Evolutionary conservation across 2,113 vertebrate genomes (phyloP), one percentile per base, ranked within the genome.

Genomic region (Pterocles gutturalis): DNA sequence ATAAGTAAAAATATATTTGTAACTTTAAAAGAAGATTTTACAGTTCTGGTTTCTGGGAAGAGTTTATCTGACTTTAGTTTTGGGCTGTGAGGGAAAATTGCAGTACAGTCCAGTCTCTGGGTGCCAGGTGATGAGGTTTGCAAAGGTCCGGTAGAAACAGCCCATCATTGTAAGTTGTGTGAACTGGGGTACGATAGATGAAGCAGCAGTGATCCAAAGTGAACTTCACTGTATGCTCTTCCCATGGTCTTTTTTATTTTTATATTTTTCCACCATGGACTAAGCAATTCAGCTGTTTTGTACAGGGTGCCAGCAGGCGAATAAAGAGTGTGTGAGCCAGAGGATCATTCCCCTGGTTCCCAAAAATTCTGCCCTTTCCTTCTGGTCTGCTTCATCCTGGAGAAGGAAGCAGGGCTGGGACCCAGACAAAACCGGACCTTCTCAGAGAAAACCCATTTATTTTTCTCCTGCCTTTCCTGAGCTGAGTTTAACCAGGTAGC

Each of bases 321-420:
- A 66, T 19, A 53, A 73, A 60, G 65, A 15, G 18, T 41, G 26
- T 62, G 15, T 87, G 73, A 75, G 22, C 17, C 22, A 36, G 34
- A 9, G 1, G 2, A 7, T 53, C 16, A 4, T n/a, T 34, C 54
- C 12, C 12, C 5, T 33, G 9, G 5, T 71, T 43, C 43, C n/a
- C n/a, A n/a, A n/a, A n/a, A n/a, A n/a, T 80, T 94, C 31, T 51
- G 24, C 28, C 15, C 43, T 82, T 92, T 83, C 25, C 25, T 62
- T 77, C 60, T 64, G 13, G 9, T 64, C 46, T 83, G 9, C 9
- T 48, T 76, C 43, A 21, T 55, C 16, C 22, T 71, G 38, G 48
- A 84, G 46, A 78, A 78, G 41, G n/a, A 65, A 43, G 41, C 80
- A 62, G 13, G 16, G 10, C 69, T 41, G 3, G 45, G 10, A 46